Evolutionary conservation across 2,797 vertebrate genomes (phyloP), one percentile per base, ranked within the genome.

Genomic region (Buceros bicornis): DNA sequence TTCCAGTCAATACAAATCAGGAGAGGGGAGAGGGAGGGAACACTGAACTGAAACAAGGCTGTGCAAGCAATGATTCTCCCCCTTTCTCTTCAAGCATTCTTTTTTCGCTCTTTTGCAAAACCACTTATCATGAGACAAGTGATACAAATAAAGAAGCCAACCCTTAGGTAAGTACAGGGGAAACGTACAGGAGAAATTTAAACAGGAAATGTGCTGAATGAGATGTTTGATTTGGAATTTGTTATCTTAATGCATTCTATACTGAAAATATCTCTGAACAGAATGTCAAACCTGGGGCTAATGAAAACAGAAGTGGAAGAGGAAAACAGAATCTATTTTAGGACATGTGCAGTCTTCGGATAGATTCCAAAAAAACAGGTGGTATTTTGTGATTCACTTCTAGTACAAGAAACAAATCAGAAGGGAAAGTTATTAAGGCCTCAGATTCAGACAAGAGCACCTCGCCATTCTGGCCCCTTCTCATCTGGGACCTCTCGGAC

Each of bases 221-320:
- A 90, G 89, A 95, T 82, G 92, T 90, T 85, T 87, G 94, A 94
- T 94, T 96, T 80, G 66, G 84, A 95, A 91, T 95, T 88, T 95
- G 93, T 93, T 95, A 95, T 94, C 96, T 90, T 93, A 96, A 97
- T 84, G 76, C 73, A 94, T 95, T 96, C 90, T 86, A 70, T 84
- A 92, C 79, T 33, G 70, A 94, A 96, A 95, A 90, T 84, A 84
- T n/a, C 94, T 95, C 84, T 56, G 94, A 95, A 78, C 81, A 91
- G 84, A 95, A 95, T 82, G 96, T 87, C 90, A 96, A 97, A 95
- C 78, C 92, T 40, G 37, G 18, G 89, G 87, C 87, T 96, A 95
- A 96, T 93, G 94, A 91, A 97, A 96, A 95, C 77, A 87, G 82
- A 89, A 88, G 33, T 11, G 28, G 84, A 94, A 91, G 60, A 91